Base-by-base conservation (phyloP, 2,888 invertebrate species). In the Cheilosia impressa region DNA sequence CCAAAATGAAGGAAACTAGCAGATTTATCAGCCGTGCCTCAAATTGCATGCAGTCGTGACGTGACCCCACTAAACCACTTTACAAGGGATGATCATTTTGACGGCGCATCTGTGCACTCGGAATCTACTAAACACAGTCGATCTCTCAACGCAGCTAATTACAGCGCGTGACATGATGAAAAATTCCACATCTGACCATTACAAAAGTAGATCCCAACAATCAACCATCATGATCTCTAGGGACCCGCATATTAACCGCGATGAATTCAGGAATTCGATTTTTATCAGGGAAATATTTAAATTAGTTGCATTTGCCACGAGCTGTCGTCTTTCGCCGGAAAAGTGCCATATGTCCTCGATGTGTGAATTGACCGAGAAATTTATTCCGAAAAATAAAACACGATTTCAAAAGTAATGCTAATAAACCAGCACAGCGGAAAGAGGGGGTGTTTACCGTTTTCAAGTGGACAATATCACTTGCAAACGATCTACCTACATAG, bases 341-440 rank as follows among this genome's bases (percentile, higher is more conserved):
- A 68, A 68, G 83, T 69, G 68, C 75, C 84, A 80, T 84, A 80
- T 84, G 84, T 84, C 84, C 65, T 76, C 57, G 27, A 22, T 4
- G 45, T 84, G 79, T 84, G 79, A 79, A 84, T 75, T 76, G 65
- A 76, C 84, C 84, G 80, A 76, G 60, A 84, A 84, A 84, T 84
- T 71, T 84, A 84, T 84, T 80, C 84, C 22, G 53, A 31, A n/a
- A 22, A 27, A 47, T 24, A 45, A 9, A 45, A 31, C 27, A 27
- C 27, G 27, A 27, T 4, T n/a, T n/a, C 17, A 47, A 9, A 15
- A 10, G n/a, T 53, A 69, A 69, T 63, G 41, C 62, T 71, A 69
- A 77, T 62, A 22, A 38, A 47, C 4, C 52, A 63, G 9, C 22
- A 45, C 17, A 13, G n/a, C 57, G 27, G 27, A 50, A 31, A 27